Evolutionary conservation across 2,888 invertebrate species (phyloP), one percentile per base, ranked within the genome.

Genomic region (Encarsia formosa): DNA sequence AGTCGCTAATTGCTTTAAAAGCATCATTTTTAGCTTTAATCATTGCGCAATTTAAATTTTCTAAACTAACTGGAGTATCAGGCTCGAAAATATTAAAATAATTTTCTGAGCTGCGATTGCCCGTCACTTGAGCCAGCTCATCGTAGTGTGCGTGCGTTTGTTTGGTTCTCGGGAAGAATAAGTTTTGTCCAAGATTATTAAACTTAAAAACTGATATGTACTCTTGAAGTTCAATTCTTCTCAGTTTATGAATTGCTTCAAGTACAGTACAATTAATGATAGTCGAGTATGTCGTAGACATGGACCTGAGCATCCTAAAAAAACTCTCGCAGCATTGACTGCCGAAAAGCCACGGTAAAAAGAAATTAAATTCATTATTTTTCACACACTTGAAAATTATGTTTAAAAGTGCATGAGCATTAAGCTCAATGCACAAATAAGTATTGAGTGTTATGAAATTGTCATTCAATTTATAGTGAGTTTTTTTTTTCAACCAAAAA

Each of bases 371-470:
- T 16, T 4, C 18, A 4, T 6, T 15, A 15, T 35, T 35, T 35
- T 4, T 16, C 3, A 35, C 3, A 4, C 15, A 15, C 8, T 2
- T 35, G 3, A 35, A 15, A 6, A 35, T 15, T 4, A 35, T 15
- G 18, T 18, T 35, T 3, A 35, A 8, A 2, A 35, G 5, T 23
- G 29, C 26, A 44, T 58, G 59, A 32, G 54, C 56, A 58, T 60
- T 59, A 39, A 58, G 44, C 46, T 60, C 56, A 34, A 60, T 59
- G 23, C 57, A 58, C 23, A 57, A 26, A 22, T 61, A 59, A 5
- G 52, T 44, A 38, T 59, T 59, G 4, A 46, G 22, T 9, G 58
- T 52, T 42, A 59, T 44, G 44, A 56, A 61, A 49, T 59, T 54
- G 20, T 47, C 48, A 8, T 18, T 39, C 6, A 51, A 35, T n/a